Conservation (phyloP, 2,797 vertebrate species). For the Amniataba percoides region DNA sequence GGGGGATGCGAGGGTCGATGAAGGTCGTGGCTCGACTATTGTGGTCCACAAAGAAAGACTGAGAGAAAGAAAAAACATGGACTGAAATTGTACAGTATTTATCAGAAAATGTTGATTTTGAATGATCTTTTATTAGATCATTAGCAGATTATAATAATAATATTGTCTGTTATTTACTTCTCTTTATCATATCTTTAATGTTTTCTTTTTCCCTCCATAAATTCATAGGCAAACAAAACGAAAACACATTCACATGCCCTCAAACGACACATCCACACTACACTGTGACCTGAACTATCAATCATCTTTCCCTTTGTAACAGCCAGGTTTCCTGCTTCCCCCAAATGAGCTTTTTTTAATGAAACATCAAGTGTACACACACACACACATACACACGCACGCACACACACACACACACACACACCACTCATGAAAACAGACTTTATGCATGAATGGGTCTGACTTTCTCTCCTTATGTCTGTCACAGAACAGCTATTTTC, state of each 20-base stretch:
- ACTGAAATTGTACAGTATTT: not conserved
- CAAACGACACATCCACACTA: too few species aligned
- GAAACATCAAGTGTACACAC: too few species aligned
- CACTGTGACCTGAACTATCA: not conserved
- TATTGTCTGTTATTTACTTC: not conserved
- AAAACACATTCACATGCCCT: not conserved
- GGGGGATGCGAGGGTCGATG: constrained; percentile 96
- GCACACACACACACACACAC: too few species aligned
- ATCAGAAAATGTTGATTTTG: not conserved
- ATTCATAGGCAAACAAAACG: not conserved
- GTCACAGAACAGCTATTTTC: too few species aligned
- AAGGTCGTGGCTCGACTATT: constrained; percentile 97
- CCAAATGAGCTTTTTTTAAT: too few species aligned
- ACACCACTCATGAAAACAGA: too few species aligned
- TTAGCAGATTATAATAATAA: not conserved
- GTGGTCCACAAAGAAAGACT: constrained; percentile 99
- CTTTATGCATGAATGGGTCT: too few species aligned
- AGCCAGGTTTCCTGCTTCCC: too few species aligned
- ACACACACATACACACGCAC: too few species aligned
- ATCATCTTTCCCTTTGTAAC: not conserved
- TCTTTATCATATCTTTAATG: not conserved
- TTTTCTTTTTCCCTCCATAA: not conserved
- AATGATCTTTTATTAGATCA: not conserved
- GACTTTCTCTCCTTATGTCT: too few species aligned
- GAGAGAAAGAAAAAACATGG: constrained; percentile 19